Evolutionary conservation across 2,888 invertebrate species (phyloP), one percentile per base, ranked within the genome.

Genomic region (Portevinia maculata): DNA sequence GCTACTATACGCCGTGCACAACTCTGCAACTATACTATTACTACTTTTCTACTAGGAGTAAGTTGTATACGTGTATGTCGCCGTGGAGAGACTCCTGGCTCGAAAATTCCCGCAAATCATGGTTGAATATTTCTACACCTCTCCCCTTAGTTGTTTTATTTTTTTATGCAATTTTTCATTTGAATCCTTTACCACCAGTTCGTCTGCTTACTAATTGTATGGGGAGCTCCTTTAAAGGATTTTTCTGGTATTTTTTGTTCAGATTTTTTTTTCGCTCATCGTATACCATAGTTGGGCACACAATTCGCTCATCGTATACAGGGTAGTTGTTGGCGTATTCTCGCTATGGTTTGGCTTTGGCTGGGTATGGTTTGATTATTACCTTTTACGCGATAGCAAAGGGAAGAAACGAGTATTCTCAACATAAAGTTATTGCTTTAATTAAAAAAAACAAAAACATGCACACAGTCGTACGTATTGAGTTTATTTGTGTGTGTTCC

Each of bases 401-500:
- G 55, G 62, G 73, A 64, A 37, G 71, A 65, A 76, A 70, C 34
- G 11, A 24, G 52, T 62, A 52, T 48, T 52, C 71, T 39, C 75
- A 83, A 67, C 78, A 83, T 78, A 78, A 83, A 83, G 78, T 83
- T 83, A 83, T 83, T 78, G 83, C 83, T 52, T 71, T 83, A 83
- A 83, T 83, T 83, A 83, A 83, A 81, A 75, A 64, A 73, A 30
- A 44, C n/a, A n/a, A 59, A 59, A 71, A 71, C 24, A 59, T 55
- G 60, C 32, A 79, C 34, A 74, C 62, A 67, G 9, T 69, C 60
- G 32, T 39, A 69, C 32, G 57, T 67, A 48, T 41, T 28, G 39
- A 50, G 15, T 30, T 9, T 57, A 21, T 44, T 37, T 24, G 15
- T 53, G 19, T 13, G 32, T 57, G 57, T 57, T 28, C n/a, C 9